Conservation (phyloP, 2,888 invertebrate species). For the Chesias legatella region DNA sequence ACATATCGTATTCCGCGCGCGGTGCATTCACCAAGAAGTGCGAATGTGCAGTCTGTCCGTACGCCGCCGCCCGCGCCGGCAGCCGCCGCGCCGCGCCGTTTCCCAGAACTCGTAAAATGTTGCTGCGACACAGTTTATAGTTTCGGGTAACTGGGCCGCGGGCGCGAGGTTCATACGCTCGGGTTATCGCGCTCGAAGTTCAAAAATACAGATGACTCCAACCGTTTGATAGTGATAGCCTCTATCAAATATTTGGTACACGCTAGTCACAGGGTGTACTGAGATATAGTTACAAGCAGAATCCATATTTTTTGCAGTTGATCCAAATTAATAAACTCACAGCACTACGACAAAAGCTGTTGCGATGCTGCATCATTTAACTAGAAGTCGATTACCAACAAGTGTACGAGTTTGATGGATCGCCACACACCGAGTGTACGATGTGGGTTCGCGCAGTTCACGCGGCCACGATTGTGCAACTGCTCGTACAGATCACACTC, state of each 20-base stretch:
- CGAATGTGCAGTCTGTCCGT: too few relatives aligned
- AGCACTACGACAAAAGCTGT: too few relatives aligned
- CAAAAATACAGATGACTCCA: slow-evolving; percentile 50
- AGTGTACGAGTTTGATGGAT: too few relatives aligned
- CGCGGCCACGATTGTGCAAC: slow-evolving; percentile 12
- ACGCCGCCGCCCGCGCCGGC: too few relatives aligned
- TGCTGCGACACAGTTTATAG: slow-evolving; percentile 37
- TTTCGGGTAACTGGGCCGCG: slow-evolving; percentile 36
- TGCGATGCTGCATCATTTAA: too few relatives aligned
- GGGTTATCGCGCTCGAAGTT: slow-evolving; percentile 54
- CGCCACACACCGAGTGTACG: too few relatives aligned
- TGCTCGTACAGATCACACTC: not conserved
- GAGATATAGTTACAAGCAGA: too few relatives aligned
- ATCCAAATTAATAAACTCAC: too few relatives aligned
- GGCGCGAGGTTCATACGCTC: too few relatives aligned
- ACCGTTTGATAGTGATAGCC: slow-evolving; percentile 21
- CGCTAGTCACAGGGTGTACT: not conserved
- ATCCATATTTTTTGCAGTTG: too few relatives aligned
- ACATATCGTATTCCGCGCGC: slow-evolving; percentile 7
- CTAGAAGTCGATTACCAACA: too few relatives aligned
- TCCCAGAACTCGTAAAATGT: slow-evolving; percentile 37
- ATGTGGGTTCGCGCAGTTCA: too few relatives aligned
- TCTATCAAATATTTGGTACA: slow-evolving; percentile 4
- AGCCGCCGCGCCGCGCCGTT: slow-evolving; percentile 21
- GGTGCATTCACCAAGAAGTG: slow-evolving; percentile 4